Conservation (phyloP, 2,797 vertebrate genomes). For the Distichodus sexfasciatus region DNA sequence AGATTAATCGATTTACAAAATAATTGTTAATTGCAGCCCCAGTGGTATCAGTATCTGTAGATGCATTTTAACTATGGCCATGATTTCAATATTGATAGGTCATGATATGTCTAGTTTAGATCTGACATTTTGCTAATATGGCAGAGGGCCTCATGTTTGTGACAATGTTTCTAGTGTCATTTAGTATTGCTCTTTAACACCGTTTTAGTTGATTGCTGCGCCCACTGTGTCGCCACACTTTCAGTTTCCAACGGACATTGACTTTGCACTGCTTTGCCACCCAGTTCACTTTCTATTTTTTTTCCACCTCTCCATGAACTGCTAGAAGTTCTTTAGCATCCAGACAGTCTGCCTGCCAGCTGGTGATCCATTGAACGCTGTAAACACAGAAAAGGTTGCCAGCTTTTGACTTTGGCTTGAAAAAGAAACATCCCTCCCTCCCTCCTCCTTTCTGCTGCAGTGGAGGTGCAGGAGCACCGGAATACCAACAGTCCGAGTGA, state of each 20-base stretch:
- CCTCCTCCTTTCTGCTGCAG: neutral
- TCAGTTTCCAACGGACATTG: neutral
- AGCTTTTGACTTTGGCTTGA: constrained; percentile 37
- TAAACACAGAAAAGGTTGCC: constrained; percentile 34
- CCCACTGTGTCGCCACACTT: neutral
- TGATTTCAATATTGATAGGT: too few species aligned
- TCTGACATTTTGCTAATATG: neutral
- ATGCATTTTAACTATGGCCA: too few species aligned
- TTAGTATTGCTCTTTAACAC: neutral
- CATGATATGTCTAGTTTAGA: too few species aligned
- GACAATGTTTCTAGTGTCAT: neutral
- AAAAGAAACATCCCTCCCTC: constrained; percentile 7
- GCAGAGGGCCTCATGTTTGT: neutral
- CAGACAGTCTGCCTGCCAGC: constrained; percentile 36
- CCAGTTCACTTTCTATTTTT: neutral
- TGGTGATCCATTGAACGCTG: constrained; percentile 34
- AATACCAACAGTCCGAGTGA: constrained; percentile 54
- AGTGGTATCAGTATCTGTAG: too few species aligned
- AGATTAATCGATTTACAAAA: too few species aligned
- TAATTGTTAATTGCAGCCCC: too few species aligned
- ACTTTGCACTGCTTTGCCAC: neutral
- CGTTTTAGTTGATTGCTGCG: neutral
- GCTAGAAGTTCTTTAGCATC: constrained; percentile 11
- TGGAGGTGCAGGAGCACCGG: constrained; percentile 28
- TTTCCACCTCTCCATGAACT: neutral